These are phyloP conservation scores for Bombus fervidus DNA, from an alignment of 1,140 invertebrate genomes.

Conservation along the genomic window DNA sequence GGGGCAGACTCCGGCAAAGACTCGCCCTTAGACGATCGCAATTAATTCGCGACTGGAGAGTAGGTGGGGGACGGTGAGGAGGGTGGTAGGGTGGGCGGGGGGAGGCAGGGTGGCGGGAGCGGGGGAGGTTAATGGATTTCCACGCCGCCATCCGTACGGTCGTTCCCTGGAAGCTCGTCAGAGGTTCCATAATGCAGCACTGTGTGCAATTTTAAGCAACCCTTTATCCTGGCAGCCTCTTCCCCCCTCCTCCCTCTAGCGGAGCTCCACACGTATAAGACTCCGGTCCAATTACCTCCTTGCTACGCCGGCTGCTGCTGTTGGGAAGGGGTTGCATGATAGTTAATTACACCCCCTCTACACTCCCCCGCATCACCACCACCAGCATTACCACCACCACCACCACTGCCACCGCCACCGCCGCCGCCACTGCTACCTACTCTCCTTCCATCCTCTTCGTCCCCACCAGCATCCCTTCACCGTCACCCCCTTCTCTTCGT, in stretches of 20 bases:
- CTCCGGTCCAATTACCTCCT: slow-evolving; percentile 82
- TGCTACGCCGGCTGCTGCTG: slow-evolving; percentile 78
- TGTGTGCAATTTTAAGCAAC: slow-evolving; percentile 82
- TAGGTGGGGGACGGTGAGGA: slow-evolving; percentile 49
- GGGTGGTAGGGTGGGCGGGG: slow-evolving; percentile 16
- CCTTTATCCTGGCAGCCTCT: slow-evolving; percentile 78
- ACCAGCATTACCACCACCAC: slow-evolving; percentile 63
- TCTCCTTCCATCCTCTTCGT: slow-evolving; percentile 46
- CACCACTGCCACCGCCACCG: slow-evolving; percentile 35
- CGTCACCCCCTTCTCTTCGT: slow-evolving; percentile 63
- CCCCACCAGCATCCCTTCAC: slow-evolving; percentile 24
- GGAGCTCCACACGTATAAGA: slow-evolving; percentile 79
- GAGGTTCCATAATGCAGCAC: slow-evolving; percentile 81
- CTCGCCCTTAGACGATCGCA: slow-evolving; percentile 79
- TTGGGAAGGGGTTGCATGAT: slow-evolving; percentile 81
- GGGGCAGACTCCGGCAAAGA: slow-evolving; percentile 72
- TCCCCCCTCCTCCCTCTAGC: slow-evolving; percentile 56
- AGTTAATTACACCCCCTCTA: slow-evolving; percentile 81
- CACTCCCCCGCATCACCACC: slow-evolving; percentile 56
- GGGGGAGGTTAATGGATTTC: slow-evolving; percentile 78
- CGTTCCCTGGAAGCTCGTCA: slow-evolving; percentile 78
- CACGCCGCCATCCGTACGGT: slow-evolving; percentile 77
- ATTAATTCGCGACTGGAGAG: slow-evolving; percentile 79
- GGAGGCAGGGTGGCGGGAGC: slow-evolving; percentile 32
- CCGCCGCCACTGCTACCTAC: slow-evolving; percentile 47